Percentiles rank a stretch among this genome's conserved stretches.
phyloP scores from a whole-genome alignment of 1,140 invertebrate species.

The Anadara kagoshimensis region DNA sequence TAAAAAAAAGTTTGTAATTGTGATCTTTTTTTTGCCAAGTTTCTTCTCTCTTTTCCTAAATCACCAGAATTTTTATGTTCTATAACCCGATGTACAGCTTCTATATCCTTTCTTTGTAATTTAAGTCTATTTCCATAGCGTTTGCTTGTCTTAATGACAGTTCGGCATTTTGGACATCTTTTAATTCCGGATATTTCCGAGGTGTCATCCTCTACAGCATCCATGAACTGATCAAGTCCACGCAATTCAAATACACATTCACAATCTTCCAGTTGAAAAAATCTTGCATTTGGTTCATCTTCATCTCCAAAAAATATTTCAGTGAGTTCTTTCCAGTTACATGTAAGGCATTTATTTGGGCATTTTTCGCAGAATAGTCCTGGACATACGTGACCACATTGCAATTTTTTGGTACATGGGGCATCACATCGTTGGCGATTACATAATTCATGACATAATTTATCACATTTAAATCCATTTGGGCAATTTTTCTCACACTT shows the following conservation, averaged over 20 bases:
- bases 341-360: conserved; percentile 59
- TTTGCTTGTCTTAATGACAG: conserved; percentile 77
- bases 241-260: conserved; percentile 45
- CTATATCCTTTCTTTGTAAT: conserved; percentile 40
- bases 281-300: conserved; percentile 63
- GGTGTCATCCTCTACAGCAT: conserved; percentile 63
- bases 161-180: conserved; percentile 80
- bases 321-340: conserved; percentile 73
- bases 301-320: conserved; percentile 77
- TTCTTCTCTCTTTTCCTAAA: background rate
- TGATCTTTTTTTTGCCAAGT: background rate
- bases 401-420: conserved; percentile 54
- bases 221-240: conserved; percentile 74
- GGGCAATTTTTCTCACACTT: conserved; percentile 77
- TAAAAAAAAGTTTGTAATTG: background rate
- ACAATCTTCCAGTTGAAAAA: conserved; percentile 57
- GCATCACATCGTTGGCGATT: conserved; percentile 75
- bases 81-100: conserved; percentile 32
- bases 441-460: conserved; percentile 78
- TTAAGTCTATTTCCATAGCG: conserved; percentile 80
- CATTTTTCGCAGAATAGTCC: conserved; percentile 80
- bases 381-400: conserved; percentile 80
- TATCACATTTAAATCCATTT: conserved; percentile 76
- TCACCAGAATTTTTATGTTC: background rate
- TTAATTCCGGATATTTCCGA: conserved; percentile 74